Conservation (phyloP, 2,113 vertebrate species). For the Pomatorhinus ruficollis region DNA sequence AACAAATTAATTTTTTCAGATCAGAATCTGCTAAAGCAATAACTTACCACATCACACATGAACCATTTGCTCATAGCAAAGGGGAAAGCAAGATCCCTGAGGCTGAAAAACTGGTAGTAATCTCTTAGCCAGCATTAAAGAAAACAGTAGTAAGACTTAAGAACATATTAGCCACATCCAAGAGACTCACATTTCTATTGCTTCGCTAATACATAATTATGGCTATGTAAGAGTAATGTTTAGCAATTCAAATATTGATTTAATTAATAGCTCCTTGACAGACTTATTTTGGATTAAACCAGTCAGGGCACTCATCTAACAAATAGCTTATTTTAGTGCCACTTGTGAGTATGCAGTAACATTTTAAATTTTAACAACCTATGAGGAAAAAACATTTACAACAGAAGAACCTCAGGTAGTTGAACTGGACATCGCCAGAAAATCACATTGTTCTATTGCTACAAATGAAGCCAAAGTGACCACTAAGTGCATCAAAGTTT, state of each 20-base stretch:
- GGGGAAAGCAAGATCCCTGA: conserved; percentile 39
- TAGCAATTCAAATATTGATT: conserved; percentile 46
- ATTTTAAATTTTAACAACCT: neutral
- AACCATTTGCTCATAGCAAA: neutral
- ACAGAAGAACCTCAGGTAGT: conserved; percentile 32
- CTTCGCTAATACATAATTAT: conserved; percentile 58
- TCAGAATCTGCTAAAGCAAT: neutral
- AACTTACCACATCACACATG: neutral
- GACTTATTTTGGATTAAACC: conserved; percentile 26
- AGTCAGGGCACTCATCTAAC: neutral
- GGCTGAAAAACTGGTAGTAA: conserved; percentile 25
- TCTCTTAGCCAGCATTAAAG: conserved; percentile 19
- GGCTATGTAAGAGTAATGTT: conserved; percentile 6
- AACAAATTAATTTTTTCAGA: neutral
- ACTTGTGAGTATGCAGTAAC: neutral
- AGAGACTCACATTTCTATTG: conserved; percentile 38
- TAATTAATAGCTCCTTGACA: conserved; percentile 36
- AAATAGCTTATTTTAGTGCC: conserved; percentile 6
- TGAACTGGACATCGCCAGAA: conserved; percentile 3
- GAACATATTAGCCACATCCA: neutral
- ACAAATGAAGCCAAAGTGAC: conserved; percentile 43
- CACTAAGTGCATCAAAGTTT: conserved; percentile 6
- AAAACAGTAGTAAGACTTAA: neutral
- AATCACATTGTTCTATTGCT: conserved; percentile 48
- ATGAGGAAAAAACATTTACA: conserved; percentile 27